Evolutionary conservation across 2,888 invertebrate genomes (phyloP), one percentile per base, ranked within the genome.

Genomic region (Apamea crenata): DNA sequence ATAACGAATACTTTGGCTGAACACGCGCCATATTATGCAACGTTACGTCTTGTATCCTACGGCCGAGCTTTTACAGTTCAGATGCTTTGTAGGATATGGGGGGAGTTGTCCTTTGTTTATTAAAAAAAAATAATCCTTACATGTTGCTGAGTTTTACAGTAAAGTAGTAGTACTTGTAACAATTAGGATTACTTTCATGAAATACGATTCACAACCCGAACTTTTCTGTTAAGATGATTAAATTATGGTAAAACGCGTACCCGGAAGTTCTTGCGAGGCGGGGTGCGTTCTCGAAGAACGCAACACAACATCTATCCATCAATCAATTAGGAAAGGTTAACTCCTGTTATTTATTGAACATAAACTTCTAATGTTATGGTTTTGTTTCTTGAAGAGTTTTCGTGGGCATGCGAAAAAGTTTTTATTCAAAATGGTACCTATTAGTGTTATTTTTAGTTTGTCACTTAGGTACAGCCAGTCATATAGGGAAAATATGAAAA

Each of bases 1-100:
- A 96, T 96, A 96, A 96, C 96, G 96, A 96, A 96, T 96, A 96
- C 95, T 97, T 97, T 96, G 95, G 96, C 95, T 95, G 96, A 96
- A 95, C 95, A 95, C 95, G 95, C 94, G 95, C 93, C 94, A 94
- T 96, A 96, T 96, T 96, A 96, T 96, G 96, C 96, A 96, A 96
- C 94, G 93, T 94, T 96, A 95, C 94, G 91, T 93, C 94, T 94
- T 95, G 94, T 95, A 95, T 95, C 93, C 93, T 95, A 93, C 90
- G 90, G 91, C 89, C 91, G 89, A 94, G 93, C 94, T 95, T 95
- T 94, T 90, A 92, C 90, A 88, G 91, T 87, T 91, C 87, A 89
- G 88, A 91, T 91, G 86, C 85, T 90, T 89, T 89, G 87, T 85
- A 85, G 73, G 72, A 78, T 77, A 80, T 47, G 53, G 36, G 78